Conservation (phyloP, 2,797 vertebrate species). For the Sebastes trivittatus region DNA sequence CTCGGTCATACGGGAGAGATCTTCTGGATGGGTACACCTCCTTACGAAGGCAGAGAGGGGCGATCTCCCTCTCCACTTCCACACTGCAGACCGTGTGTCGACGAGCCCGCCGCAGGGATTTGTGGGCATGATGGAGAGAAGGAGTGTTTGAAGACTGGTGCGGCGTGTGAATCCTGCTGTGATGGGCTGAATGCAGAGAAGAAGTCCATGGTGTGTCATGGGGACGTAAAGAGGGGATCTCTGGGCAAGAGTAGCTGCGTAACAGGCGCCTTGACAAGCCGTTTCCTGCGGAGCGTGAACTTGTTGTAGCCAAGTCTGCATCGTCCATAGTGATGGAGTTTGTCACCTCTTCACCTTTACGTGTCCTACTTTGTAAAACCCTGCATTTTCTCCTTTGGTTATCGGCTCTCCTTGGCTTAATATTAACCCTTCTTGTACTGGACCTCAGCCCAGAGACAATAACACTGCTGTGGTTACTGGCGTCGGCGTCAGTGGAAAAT, state of each 20-base stretch:
- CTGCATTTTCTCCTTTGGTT: slow-evolving; percentile 43
- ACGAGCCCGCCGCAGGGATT: slow-evolving; percentile 73
- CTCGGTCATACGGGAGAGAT: slow-evolving; percentile 44
- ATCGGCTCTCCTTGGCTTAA: slow-evolving; percentile 16
- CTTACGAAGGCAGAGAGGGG: slow-evolving; percentile 88
- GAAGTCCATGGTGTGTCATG: slow-evolving; percentile 43
- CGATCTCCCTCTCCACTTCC: slow-evolving; percentile 85
- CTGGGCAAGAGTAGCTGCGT: slow-evolving; percentile 89
- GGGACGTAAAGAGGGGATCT: slow-evolving; percentile 75
- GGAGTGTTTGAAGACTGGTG: slow-evolving; percentile 24
- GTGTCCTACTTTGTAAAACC: background rate
- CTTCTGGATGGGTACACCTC: slow-evolving; percentile 87
- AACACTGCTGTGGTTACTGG: background rate
- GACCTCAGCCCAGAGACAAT: background rate
- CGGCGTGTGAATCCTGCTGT: slow-evolving; percentile 23
- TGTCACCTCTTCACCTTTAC: slow-evolving; percentile 8
- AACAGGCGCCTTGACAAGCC: slow-evolving; percentile 64
- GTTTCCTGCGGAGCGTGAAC: background rate
- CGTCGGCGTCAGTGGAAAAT: background rate
- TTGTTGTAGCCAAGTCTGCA: slow-evolving; percentile 1
- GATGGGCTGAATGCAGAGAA: slow-evolving; percentile 43
- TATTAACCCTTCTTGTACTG: background rate
- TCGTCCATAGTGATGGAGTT: slow-evolving; percentile 32
- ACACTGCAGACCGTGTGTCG: slow-evolving; percentile 88
- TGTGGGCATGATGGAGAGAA: slow-evolving; percentile 35